phyloP scores from a whole-genome alignment of 2,113 vertebrate species.

The Noctilio leporinus region DNA sequence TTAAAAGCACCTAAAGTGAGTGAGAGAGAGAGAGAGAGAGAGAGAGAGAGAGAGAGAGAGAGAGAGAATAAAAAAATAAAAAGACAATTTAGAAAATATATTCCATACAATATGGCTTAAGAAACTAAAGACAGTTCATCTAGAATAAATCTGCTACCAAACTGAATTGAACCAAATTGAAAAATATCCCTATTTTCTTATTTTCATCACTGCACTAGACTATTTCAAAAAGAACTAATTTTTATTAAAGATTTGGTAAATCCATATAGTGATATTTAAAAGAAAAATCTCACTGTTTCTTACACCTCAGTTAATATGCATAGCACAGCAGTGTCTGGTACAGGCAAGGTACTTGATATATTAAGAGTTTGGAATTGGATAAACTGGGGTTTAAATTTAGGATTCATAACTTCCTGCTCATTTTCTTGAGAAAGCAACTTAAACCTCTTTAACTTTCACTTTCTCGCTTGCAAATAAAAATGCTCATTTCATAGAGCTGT shows the following conservation, averaged over 20 bases:
- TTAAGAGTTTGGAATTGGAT: background rate
- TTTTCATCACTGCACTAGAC: background rate
- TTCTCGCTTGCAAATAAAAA: background rate
- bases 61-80: no score
- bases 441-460: background rate
- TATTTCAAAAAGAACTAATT: background rate
- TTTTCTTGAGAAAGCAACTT: background rate
- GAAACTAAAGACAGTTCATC: conserved; percentile 26
- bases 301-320: background rate
- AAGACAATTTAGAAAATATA: conserved; percentile 33
- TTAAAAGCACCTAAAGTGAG: conserved; percentile 92
- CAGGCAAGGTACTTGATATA: background rate
- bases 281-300: background rate
- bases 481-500: background rate
- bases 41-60: conserved; percentile 39
- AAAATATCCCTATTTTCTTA: background rate
- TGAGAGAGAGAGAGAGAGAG: background rate
- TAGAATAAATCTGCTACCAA: background rate
- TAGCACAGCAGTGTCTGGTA: background rate
- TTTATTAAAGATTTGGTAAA: background rate
- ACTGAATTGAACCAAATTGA: background rate
- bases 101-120: background rate
- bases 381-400: background rate
- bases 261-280: background rate
- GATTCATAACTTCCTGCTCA: background rate